Percentiles rank a stretch among this genome's conserved stretches.
Evolutionary conservation across 2,113 vertebrate species (phyloP).

Genomic region (Ascaphus truei): DNA sequence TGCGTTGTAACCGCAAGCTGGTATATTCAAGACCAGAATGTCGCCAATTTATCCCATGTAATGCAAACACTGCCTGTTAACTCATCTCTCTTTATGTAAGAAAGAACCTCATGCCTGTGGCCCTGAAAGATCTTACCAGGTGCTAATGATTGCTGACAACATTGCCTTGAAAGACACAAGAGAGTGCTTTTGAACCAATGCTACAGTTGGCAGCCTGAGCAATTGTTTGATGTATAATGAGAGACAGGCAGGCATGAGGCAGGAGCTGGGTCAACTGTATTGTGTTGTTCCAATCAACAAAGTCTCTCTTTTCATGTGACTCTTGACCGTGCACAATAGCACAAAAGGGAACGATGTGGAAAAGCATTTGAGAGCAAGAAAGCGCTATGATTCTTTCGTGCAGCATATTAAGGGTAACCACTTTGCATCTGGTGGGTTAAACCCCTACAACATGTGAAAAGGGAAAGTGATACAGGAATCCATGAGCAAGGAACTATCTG

Average conservation of each 20-base stretch:
- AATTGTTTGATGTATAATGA: conserved; percentile 30
- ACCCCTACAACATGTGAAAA: too few relatives aligned
- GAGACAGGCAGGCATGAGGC: conserved; percentile 19
- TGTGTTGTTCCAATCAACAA: conserved; percentile 33
- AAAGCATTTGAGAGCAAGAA: neutral
- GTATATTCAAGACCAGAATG: neutral
- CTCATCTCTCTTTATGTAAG: neutral
- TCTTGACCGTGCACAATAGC: conserved; percentile 11
- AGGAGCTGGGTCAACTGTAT: conserved; percentile 12
- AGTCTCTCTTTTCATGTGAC: conserved; percentile 9
- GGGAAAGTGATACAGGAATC: neutral
- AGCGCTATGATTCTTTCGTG: neutral
- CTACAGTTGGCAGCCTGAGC: neutral
- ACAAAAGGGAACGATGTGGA: conserved; percentile 7
- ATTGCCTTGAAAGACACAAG: conserved; percentile 13
- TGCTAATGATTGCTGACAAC: conserved; percentile 28
- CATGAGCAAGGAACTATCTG: neutral
- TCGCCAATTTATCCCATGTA: neutral
- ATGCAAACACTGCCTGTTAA: conserved; percentile 10
- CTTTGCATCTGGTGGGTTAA: too few relatives aligned
- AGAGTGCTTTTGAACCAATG: neutral
- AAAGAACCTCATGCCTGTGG: neutral
- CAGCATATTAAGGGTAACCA: neutral
- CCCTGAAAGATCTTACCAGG: conserved; percentile 8
- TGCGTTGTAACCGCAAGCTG: neutral